Evolutionary conservation across 2,113 vertebrate genomes (phyloP).

Genomic region (Neoarius graeffei): DNA sequence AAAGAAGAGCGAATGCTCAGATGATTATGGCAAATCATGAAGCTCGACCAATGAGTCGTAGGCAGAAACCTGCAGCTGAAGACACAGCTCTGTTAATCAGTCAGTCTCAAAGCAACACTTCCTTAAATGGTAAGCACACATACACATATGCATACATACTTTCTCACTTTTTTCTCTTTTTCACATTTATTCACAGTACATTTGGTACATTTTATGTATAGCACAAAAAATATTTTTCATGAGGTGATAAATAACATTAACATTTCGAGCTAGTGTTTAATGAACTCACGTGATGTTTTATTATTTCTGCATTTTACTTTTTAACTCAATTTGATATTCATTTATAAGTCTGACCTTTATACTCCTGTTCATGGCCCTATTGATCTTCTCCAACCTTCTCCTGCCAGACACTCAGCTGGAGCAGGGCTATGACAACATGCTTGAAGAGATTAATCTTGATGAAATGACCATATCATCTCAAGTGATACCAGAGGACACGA

Average conservation of each 20-base stretch:
- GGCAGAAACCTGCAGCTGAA: slow-evolving; percentile 64
- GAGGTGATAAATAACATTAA: neutral
- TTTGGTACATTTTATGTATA: neutral
- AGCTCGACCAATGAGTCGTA: slow-evolving; percentile 65
- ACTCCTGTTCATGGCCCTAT: neutral
- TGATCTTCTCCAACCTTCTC: neutral
- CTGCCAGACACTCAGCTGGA: slow-evolving; percentile 65
- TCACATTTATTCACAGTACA: neutral
- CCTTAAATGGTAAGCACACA: slow-evolving; percentile 64
- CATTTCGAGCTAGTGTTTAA: too few relatives aligned
- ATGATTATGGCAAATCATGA: slow-evolving; percentile 76
- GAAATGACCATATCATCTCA: slow-evolving; percentile 55
- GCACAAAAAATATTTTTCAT: neutral
- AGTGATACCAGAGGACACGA: slow-evolving; percentile 40
- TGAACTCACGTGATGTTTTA: neutral
- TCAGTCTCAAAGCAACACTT: slow-evolving; percentile 71
- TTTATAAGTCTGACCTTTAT: neutral
- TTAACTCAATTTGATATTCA: neutral
- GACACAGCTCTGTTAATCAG: slow-evolving; percentile 71
- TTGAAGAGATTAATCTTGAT: slow-evolving; percentile 73
- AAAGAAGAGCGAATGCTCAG: slow-evolving; percentile 70
- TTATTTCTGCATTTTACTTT: neutral
- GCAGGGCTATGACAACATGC: slow-evolving; percentile 68
- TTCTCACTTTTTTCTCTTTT: neutral
- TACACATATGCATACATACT: neutral